Percentiles rank a stretch among this genome's conserved stretches.
phyloP scores from a whole-genome alignment of 2,113 vertebrate genomes.

The Grammomys surdaster region DNA sequence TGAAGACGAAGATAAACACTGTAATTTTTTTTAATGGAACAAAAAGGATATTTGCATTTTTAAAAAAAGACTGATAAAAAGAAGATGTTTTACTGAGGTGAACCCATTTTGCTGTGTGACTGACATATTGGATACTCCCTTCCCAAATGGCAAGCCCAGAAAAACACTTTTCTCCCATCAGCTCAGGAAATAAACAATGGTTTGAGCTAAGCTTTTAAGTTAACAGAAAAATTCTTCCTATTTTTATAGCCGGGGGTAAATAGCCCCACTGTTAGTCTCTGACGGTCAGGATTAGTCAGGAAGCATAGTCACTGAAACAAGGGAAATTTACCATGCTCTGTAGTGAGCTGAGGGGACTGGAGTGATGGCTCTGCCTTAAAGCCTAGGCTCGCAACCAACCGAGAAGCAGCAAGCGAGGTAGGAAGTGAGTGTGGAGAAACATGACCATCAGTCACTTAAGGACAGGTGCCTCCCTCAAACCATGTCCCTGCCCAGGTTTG shows the following conservation, averaged over 20 bases:
- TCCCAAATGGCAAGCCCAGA: conserved; percentile 16
- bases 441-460: not conserved
- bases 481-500: not conserved
- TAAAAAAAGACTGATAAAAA: not conserved
- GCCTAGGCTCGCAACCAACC: not conserved
- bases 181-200: conserved; percentile 12
- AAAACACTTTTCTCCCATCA: not conserved
- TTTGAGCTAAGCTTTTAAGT: conserved; percentile 5
- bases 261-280: not conserved
- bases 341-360: not conserved
- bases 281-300: not conserved
- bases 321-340: not conserved
- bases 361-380: not conserved
- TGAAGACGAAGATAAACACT: conserved; percentile 52
- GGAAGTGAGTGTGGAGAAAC: not conserved
- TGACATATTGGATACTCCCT: not conserved
- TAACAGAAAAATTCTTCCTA: conserved; percentile 14
- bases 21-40: conserved; percentile 54
- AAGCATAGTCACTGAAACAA: conserved; percentile 33
- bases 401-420: not conserved
- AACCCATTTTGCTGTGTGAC: conserved; percentile 19
- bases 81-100: not conserved
- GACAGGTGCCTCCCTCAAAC: not conserved
- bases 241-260: conserved; percentile 41
- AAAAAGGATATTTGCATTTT: conserved; percentile 9